Evolutionary conservation across 2,797 vertebrate species (phyloP).

Genomic region (Pseudomugil gertrudae): DNA sequence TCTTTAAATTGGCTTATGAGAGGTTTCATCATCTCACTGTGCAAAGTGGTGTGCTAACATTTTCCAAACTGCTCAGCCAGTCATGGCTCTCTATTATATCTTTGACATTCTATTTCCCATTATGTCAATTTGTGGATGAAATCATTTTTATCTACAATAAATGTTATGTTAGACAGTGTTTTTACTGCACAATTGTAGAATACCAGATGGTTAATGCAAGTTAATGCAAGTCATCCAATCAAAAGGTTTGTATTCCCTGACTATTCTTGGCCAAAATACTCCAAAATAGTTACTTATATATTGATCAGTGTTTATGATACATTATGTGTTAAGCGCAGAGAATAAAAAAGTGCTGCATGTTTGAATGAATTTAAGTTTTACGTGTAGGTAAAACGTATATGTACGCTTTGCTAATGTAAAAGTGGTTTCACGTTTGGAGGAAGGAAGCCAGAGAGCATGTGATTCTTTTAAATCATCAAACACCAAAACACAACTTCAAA

Average conservation of each 20-base stretch:
- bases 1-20: neutral
- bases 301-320: neutral
- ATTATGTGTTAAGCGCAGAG: neutral
- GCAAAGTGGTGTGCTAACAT: neutral
- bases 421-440: neutral
- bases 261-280: neutral
- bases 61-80: neutral
- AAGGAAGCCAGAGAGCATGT: neutral
- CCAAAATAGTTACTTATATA: neutral
- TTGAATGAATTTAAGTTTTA: neutral
- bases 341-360: neutral
- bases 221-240: neutral
- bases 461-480: slow-evolving; percentile 11
- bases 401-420: neutral
- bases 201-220: neutral
- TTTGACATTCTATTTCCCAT: neutral
- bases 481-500: neutral
- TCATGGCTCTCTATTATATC: neutral
- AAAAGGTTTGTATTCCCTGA: neutral
- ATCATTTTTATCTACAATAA: neutral
- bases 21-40: neutral
- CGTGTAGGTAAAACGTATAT: too few species aligned
- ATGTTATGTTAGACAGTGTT: too few species aligned
- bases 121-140: neutral
- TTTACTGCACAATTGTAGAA: neutral